These are phyloP conservation scores for Knipowitschia caucasica DNA, from an alignment of 2,797 vertebrate genomes.

Conservation along the genomic window DNA sequence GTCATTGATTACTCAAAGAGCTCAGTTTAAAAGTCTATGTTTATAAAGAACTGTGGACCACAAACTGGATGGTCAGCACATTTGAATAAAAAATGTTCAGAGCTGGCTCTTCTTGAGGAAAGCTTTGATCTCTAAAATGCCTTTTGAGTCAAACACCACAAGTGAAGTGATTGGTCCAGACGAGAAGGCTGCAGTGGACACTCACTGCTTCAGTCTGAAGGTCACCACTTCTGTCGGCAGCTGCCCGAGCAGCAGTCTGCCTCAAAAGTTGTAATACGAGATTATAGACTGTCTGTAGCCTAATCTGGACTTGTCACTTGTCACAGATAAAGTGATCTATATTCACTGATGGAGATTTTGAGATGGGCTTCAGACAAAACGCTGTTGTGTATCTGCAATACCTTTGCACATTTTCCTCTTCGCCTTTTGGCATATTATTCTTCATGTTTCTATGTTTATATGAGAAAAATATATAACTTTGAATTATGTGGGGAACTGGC, in stretches of 20 bases:
- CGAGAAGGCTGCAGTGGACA: slow-evolving; percentile 24
- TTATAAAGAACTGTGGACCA: no score
- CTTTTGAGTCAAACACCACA: background rate
- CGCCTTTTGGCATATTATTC: background rate
- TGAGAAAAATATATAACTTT: background rate
- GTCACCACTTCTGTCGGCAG: slow-evolving; percentile 15
- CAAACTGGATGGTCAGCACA: no score
- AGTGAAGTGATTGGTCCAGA: slow-evolving; percentile 1
- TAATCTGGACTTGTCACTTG: slow-evolving; percentile 57
- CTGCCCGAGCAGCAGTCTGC: slow-evolving; percentile 43
- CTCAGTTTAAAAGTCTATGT: no score
- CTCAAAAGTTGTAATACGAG: slow-evolving; percentile 58
- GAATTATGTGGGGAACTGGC: background rate
- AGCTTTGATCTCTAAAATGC: background rate
- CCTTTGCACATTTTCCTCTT: background rate
- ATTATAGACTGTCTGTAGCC: slow-evolving; percentile 52
- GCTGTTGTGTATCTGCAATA: background rate
- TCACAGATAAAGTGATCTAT: slow-evolving; percentile 22
- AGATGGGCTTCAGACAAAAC: slow-evolving; percentile 3
- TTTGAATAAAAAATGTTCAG: no score
- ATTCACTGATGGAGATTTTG: slow-evolving; percentile 30
- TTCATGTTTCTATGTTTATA: background rate
- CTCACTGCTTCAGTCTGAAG: slow-evolving; percentile 15
- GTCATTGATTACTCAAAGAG: no score
- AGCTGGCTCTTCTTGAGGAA: no score